Evolutionary conservation across 2,797 vertebrate species (phyloP), one percentile per base, ranked within the genome.

Genomic region (Danio aesculapii): DNA sequence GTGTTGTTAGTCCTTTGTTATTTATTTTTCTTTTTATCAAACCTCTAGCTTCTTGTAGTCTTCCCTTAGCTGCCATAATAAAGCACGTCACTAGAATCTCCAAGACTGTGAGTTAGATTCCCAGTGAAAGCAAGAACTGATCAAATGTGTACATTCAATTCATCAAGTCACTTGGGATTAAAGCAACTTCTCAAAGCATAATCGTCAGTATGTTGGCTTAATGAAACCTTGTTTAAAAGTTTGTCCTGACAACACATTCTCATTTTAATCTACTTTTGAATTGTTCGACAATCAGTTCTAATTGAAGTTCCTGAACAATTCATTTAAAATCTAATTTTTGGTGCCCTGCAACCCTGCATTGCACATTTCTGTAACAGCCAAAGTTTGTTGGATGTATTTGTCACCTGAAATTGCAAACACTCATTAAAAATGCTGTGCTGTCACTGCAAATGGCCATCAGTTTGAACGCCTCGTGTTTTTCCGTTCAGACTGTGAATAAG

Each of bases 401-500:
- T 46, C 71, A 74, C 10, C 17, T 30, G 30, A 30, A 30, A 30
- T 30, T 30, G 30, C 30, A 3, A 30, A 30, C 30, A 30, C 30
- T 30, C 30, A 30, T 30, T 30, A 30, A 30, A 30, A 30, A 30
- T 30, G 30, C 30, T 3, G 19, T 30, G 41, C 57, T 46, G 47
- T 9, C 7, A 8, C 39, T 47, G 58, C 7, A 62, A 14, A 53
- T 7, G 16, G 50, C 10, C 11, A 17, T 77, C 50, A 8, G 50
- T 66, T 21, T 64, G 3, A 44, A 53, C 39, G n/a, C 6, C 19
- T 4, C 21, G 50, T 57, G 41, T 67, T 39, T 68, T 58, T 77
- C 30, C 30, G 52, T 67, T 67, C 21, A 9, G 55, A 69, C 39
- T 61, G n/a, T 41, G 13, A 69, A 68, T 79, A 49, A 46, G 49